Percentiles rank a stretch among this genome's conserved stretches.
These are phyloP conservation scores for Scyliorhinus canicula DNA, from an alignment of 2,797 vertebrate species.

Conservation along the genomic window DNA sequence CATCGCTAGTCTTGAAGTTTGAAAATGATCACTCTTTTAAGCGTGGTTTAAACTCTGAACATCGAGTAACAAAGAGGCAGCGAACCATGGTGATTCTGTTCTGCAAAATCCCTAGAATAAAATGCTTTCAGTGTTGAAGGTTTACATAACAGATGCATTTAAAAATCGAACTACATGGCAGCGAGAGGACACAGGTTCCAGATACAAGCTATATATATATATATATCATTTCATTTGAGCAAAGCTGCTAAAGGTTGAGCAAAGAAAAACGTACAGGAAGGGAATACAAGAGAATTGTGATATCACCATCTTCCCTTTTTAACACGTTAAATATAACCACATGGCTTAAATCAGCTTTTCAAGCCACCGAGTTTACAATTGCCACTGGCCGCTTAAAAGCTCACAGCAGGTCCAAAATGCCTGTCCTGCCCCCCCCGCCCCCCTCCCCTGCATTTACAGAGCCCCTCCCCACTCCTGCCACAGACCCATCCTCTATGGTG, in stretches of 20 bases:
- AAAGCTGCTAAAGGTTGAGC: slow-evolving; percentile 15
- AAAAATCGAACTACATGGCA: neutral
- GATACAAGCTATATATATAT: neutral
- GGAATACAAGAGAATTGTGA: neutral
- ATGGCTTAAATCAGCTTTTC: neutral
- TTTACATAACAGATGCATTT: neutral
- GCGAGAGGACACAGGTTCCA: neutral
- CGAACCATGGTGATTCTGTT: neutral
- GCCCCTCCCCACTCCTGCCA: neutral
- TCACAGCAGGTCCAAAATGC: neutral
- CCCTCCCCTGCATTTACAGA: neutral
- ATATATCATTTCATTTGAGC: neutral
- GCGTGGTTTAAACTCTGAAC: neutral
- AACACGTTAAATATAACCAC: neutral
- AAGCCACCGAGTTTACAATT: neutral
- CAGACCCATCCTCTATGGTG: neutral
- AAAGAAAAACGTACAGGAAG: neutral
- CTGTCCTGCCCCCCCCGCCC: neutral
- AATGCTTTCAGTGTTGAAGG: neutral
- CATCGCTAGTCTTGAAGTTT: neutral
- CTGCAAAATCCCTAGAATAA: neutral
- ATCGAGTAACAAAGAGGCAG: neutral
- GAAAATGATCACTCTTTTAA: neutral
- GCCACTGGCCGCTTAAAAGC: neutral
- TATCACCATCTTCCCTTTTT: neutral